These are phyloP conservation scores for Hydropsyche tenuis DNA, from an alignment of 1,140 invertebrate genomes.

Conservation along the genomic window DNA sequence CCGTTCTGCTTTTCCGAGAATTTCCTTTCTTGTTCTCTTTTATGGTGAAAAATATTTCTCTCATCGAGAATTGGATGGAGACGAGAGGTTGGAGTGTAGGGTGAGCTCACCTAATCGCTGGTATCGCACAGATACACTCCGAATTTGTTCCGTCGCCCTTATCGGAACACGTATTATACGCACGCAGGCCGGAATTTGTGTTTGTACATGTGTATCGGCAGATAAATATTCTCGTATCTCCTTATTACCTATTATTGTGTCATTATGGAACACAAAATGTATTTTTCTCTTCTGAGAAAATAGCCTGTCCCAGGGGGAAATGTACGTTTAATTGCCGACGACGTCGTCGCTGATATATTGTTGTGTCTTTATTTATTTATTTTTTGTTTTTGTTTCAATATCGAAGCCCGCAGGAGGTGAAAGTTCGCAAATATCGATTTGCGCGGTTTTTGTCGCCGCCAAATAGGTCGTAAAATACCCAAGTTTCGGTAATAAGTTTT, in stretches of 20 bases:
- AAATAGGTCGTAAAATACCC: conserved; percentile 26
- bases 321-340: conserved; percentile 12
- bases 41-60: conserved; percentile 29
- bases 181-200: too few relatives aligned
- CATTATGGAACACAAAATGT: conserved; percentile 25
- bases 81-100: not conserved
- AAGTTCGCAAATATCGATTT: conserved; percentile 27
- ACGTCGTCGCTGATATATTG: not conserved
- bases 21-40: conserved; percentile 32
- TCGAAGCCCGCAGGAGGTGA: not conserved
- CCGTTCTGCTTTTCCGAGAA: conserved; percentile 20
- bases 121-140: conserved; percentile 9
- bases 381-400: conserved; percentile 20
- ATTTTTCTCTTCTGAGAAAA: not conserved
- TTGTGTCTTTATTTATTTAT: not conserved
- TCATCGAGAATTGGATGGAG: not conserved
- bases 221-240: conserved; percentile 31
- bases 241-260: conserved; percentile 28
- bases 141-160: conserved; percentile 22
- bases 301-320: not conserved
- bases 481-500: conserved; percentile 27
- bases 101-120: conserved; percentile 15
- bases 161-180: not conserved
- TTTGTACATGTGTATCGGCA: not conserved
- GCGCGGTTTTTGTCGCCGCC: conserved; percentile 24